Conservation (phyloP, 23 tunicate species). For the Botrylloides violaceus region DNA sequence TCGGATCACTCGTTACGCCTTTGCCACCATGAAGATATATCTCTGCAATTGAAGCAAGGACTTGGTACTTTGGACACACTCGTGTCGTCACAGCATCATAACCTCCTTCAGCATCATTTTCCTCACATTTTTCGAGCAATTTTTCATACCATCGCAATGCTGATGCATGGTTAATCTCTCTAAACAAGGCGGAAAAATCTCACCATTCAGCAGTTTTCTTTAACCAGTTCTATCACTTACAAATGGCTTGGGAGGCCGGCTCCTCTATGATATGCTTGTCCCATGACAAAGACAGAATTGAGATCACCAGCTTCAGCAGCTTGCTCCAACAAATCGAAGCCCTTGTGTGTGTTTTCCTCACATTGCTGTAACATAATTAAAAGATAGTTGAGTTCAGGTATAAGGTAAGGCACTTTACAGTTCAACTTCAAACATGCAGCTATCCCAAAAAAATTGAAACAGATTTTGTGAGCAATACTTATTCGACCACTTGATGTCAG, state of each 20-base stretch:
- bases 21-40: constrained; percentile 71
- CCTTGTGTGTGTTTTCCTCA: constrained; percentile 56
- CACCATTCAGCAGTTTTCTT: not conserved
- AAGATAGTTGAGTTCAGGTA: too few species aligned
- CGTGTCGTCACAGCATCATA: constrained; percentile 70
- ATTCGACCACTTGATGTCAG: too few species aligned
- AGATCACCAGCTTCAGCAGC: constrained; percentile 89
- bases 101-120: constrained; percentile 71
- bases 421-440: too few species aligned
- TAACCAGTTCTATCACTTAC: constrained; percentile 19
- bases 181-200: constrained; percentile 5
- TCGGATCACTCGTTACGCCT: constrained; percentile 56
- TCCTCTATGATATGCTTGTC: constrained; percentile 68
- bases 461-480: too few species aligned
- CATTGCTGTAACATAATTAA: too few species aligned
- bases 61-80: constrained; percentile 59
- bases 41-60: constrained; percentile 54
- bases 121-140: constrained; percentile 22
- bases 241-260: constrained; percentile 60
- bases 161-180: constrained; percentile 29
- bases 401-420: too few species aligned
- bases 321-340: constrained; percentile 55
- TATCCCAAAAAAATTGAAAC: too few species aligned
- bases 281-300: constrained; percentile 62
- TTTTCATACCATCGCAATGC: constrained; percentile 65